Conservation (phyloP, 2,888 invertebrate species). For the Orthosia cruda region DNA sequence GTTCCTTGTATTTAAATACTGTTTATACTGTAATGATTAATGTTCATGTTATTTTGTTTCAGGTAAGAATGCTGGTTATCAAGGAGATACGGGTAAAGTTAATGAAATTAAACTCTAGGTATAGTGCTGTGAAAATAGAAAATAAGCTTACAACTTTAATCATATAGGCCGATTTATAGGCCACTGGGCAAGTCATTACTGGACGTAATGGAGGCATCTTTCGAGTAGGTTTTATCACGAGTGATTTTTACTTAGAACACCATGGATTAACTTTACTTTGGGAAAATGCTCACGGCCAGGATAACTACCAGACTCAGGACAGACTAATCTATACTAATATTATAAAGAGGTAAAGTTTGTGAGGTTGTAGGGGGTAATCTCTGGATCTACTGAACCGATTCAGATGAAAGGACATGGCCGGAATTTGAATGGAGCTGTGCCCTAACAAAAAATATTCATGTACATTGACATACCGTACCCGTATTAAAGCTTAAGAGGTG, state of each 20-base stretch:
- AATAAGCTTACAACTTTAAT: background rate
- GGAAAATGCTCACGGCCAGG: background rate
- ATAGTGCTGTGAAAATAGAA: background rate
- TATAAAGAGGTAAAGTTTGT: too few relatives aligned
- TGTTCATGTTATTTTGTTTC: slow-evolving; percentile 59
- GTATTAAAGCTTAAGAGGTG: too few relatives aligned
- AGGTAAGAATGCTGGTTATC: slow-evolving; percentile 61
- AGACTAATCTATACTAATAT: too few relatives aligned
- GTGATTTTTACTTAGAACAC: background rate
- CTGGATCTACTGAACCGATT: too few relatives aligned
- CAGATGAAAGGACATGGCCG: too few relatives aligned
- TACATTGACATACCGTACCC: too few relatives aligned
- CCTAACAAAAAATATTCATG: too few relatives aligned
- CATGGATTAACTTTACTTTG: background rate
- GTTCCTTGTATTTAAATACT: background rate
- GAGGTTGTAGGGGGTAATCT: too few relatives aligned
- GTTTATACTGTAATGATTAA: slow-evolving; percentile 10
- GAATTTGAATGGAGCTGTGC: too few relatives aligned
- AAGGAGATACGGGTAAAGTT: slow-evolving; percentile 30
- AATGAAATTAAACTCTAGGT: background rate
- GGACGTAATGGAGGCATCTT: background rate
- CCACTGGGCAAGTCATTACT: background rate
- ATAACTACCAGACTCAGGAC: too few relatives aligned
- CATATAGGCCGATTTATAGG: too few relatives aligned
- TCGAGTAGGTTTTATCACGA: background rate